phyloP scores from a whole-genome alignment of 2,888 invertebrate genomes.

The Caenorhabditis doughertyi region DNA sequence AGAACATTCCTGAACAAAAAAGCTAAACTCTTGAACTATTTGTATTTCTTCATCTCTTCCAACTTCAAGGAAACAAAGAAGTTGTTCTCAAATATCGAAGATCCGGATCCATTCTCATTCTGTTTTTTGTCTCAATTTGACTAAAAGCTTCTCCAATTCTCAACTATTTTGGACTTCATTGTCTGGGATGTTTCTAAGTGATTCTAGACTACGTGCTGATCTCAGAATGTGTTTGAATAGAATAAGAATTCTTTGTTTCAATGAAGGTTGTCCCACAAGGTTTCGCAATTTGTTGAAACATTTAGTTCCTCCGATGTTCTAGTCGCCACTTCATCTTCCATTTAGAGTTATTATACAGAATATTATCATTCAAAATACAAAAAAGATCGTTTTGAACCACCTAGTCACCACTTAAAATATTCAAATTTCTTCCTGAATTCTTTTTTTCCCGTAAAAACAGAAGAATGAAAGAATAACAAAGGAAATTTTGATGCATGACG shows the following conservation, averaged over 20 bases:
- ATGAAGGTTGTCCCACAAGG: too few species aligned
- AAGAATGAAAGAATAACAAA: slow-evolving; percentile 3
- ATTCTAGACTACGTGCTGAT: slow-evolving; percentile 20
- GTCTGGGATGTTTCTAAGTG: not conserved
- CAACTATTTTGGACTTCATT: too few species aligned
- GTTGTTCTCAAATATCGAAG: slow-evolving; percentile 18
- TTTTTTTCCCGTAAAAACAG: not conserved
- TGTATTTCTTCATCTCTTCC: not conserved
- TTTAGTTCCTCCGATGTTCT: too few species aligned
- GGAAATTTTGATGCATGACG: not conserved
- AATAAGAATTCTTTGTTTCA: too few species aligned
- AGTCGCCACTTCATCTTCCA: not conserved
- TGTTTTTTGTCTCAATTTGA: slow-evolving; percentile 23
- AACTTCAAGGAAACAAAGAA: not conserved
- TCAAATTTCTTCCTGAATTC: not conserved
- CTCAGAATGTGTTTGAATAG: not conserved
- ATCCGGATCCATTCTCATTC: slow-evolving; percentile 5
- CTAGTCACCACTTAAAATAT: slow-evolving; percentile 11
- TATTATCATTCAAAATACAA: slow-evolving; percentile 15
- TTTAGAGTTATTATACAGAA: not conserved
- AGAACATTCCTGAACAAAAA: too few species aligned
- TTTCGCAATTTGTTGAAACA: too few species aligned
- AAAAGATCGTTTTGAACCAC: not conserved
- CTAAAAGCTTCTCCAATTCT: slow-evolving; percentile 17
- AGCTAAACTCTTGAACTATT: not conserved